Base-by-base conservation (phyloP, 2,888 invertebrate species). In the Coelopa pilipes region DNA sequence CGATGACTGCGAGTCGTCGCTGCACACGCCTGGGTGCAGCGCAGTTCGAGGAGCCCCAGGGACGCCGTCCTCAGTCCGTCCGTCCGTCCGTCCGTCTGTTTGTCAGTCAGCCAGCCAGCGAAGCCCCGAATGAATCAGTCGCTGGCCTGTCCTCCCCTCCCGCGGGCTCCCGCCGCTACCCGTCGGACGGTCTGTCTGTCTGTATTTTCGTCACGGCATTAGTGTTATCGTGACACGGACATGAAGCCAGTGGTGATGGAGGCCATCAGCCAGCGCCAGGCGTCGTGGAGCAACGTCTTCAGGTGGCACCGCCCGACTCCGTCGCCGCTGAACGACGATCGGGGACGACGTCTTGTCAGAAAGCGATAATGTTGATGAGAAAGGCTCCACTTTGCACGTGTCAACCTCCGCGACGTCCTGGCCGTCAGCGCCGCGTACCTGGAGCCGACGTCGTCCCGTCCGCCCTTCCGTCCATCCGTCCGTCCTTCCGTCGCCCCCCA, bases 161-260 rank as follows among this genome's bases (percentile, higher is more conserved):
- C 34, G 34, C n/a, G n/a, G n/a, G n/a, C n/a, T n/a, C n/a, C n/a
- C n/a, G n/a, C n/a, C n/a, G n/a, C n/a, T n/a, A n/a, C n/a, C n/a
- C n/a, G n/a, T n/a, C n/a, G n/a, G n/a, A n/a, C n/a, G n/a, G n/a
- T 34, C 34, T 59, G 17, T 57, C 34, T 34, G 34, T 34, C 34
- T 17, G 47, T 17, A 62, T 50, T 72, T 70, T 74, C 45, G 62
- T 68, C 45, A 72, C 62, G 55, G 50, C 68, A 68, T 71, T 72
- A 60, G 55, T 63, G 72, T 74, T 74, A 68, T 72, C 68, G 47
- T 72, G 72, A 71, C 74, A 74, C 67, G 67, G 71, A 74, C 74
- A 74, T 66, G 68, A 74, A 68, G 68, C 60, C 45, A 63, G 15
- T 34, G 49, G 47, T 62, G 62, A 63, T 67, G 72, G 57, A 66